These are phyloP conservation scores for Brienomyrus longianalis DNA, from an alignment of 2,113 vertebrate genomes.

Conservation along the genomic window DNA sequence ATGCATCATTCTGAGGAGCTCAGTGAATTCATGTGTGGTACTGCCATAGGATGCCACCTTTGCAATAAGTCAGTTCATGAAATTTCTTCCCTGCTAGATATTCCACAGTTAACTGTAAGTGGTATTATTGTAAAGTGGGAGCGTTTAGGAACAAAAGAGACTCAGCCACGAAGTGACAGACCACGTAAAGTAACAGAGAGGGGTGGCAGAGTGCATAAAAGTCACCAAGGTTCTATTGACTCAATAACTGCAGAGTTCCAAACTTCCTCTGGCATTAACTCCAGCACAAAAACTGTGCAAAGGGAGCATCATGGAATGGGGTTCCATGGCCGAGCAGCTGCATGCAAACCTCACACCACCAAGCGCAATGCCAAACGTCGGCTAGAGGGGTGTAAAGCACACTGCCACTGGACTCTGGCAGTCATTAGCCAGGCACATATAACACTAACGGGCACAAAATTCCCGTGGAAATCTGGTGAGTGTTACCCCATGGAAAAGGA, in stretches of 20 bases:
- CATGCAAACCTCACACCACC: background rate
- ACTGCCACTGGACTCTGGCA: background rate
- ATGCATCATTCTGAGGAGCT: background rate
- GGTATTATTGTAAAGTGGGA: background rate
- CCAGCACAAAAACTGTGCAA: background rate
- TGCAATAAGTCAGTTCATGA: background rate
- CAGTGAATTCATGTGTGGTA: background rate
- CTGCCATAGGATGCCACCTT: background rate
- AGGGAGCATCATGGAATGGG: background rate
- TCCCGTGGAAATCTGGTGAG: too few species aligned
- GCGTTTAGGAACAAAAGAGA: background rate
- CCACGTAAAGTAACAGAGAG: background rate
- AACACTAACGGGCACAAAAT: background rate
- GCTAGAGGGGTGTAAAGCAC: background rate
- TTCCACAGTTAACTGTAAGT: background rate
- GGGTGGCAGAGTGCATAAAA: background rate
- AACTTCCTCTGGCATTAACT: background rate
- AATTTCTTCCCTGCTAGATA: background rate
- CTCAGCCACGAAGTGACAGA: background rate
- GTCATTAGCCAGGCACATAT: background rate
- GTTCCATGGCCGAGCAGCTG: background rate
- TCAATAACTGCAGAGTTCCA: background rate
- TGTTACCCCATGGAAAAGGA: too few species aligned
- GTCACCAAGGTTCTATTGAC: background rate
- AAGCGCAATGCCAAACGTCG: background rate